Percentiles rank a stretch among this genome's conserved stretches.
phyloP scores from a whole-genome alignment of 2,888 invertebrate species.

The Tenthredo amoena region DNA sequence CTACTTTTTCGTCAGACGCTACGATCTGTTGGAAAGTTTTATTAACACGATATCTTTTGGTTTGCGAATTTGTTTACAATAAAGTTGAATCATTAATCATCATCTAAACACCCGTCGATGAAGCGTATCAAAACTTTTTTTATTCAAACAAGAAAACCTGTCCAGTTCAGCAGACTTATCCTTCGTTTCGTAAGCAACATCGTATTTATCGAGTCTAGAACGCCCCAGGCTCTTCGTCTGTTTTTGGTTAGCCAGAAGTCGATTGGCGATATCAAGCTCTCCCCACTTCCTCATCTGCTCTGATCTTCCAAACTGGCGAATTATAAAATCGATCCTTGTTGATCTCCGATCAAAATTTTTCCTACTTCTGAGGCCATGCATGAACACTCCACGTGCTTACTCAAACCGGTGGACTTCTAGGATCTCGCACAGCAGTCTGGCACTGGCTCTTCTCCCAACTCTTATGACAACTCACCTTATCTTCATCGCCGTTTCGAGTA shows the following conservation, averaged over 20 bases:
- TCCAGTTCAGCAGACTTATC: constrained; percentile 58
- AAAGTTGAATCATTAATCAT: constrained; percentile 47
- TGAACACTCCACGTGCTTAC: not conserved
- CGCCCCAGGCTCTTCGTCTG: constrained; percentile 27
- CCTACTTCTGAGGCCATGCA: not conserved
- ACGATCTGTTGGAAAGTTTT: constrained; percentile 56
- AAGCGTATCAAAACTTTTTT: constrained; percentile 58
- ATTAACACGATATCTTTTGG: not conserved
- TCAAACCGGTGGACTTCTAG: constrained; percentile 45
- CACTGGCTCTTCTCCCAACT: not conserved
- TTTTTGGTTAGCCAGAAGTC: constrained; percentile 55
- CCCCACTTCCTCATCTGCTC: constrained; percentile 63
- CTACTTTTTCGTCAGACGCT: constrained; percentile 61
- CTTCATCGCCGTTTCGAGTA: not conserved
- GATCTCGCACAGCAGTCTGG: not conserved
- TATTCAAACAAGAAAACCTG: constrained; percentile 58
- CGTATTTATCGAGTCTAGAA: not conserved
- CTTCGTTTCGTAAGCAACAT: constrained; percentile 37
- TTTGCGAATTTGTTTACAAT: not conserved
- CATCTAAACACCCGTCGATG: constrained; percentile 60
- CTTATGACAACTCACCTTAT: not conserved
- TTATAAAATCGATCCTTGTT: constrained; percentile 49
- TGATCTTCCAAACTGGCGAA: constrained; percentile 58
- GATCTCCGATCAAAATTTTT: constrained; percentile 29
- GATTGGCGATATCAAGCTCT: constrained; percentile 56